Base-by-base conservation (phyloP, 2,113 vertebrate species). In the Oreochromis aureus region DNA sequence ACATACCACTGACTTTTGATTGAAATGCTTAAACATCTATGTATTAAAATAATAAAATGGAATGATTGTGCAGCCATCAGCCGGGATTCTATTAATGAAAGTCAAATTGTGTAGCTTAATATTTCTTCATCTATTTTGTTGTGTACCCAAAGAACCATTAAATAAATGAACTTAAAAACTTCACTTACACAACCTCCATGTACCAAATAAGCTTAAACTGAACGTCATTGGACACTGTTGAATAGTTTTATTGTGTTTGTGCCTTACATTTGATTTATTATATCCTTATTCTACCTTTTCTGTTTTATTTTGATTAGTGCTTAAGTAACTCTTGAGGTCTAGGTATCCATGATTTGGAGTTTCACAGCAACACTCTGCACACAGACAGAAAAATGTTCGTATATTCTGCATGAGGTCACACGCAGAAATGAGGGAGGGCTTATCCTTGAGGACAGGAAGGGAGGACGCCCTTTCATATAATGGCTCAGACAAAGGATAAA, bases 401-500 rank as follows among this genome's bases (percentile, higher is more conserved):
- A 54, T 87, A 46, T 83, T 79, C 58, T 53, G 61, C 79, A 41
- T n/a, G 46, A 79, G 48, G 24, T n/a, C 80, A 30, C 39, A 44
- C 22, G 36, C 56, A 71, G 24, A 81, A 83, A 69, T 61, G 12
- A 41, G 36, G 58, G 24, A 61, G 10, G 13, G n/a, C 5, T 54
- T 39, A 32, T 80, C 80, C 32, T 61, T 27, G 34, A 79, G 53
- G 54, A 54, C 10, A 44, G 69, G 79, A 86, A 53, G 8, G 16
- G 39, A 83, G 39, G 36, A 82, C 2, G 3, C 34, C 41, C 44
- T 76, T 69, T 87, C 27, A 32, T 46, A 41, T 82, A 55, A 71
- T 53, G 66, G 34, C 83, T 83, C 58, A 44, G 32, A 86, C 13
- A 86, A 85, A 85, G 85, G 69, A 91, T 73, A 87, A 86, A 83